phyloP scores from a whole-genome alignment of 2,888 invertebrate species.

The Brassicogethes aeneus region DNA sequence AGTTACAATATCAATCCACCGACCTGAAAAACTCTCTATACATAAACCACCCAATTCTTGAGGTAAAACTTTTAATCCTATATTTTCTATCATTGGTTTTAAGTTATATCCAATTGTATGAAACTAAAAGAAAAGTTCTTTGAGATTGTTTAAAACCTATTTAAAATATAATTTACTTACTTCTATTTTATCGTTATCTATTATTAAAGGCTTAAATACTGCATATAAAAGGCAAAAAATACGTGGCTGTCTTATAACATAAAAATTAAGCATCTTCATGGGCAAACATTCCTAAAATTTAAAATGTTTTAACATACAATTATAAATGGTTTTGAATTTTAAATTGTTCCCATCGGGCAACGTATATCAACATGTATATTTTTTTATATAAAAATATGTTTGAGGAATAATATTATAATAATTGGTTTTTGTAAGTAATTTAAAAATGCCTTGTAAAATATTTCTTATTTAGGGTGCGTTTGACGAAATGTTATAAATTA shows the following conservation, averaged over 20 bases:
- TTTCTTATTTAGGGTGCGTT: too few relatives aligned
- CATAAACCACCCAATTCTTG: slow-evolving; percentile 36
- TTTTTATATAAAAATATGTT: too few relatives aligned
- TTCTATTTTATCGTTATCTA: slow-evolving; percentile 25
- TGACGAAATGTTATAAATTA: too few relatives aligned
- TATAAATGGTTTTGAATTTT: too few relatives aligned
- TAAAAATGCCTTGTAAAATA: too few relatives aligned
- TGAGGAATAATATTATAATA: too few relatives aligned
- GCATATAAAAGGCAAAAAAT: slow-evolving; percentile 23
- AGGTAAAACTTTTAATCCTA: slow-evolving; percentile 38
- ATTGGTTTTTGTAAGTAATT: too few relatives aligned
- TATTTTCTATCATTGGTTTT: slow-evolving; percentile 34
- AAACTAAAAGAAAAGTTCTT: slow-evolving; percentile 30
- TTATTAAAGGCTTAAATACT: slow-evolving; percentile 28
- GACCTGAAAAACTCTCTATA: slow-evolving; percentile 5
- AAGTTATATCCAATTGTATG: slow-evolving; percentile 40
- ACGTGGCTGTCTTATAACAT: slow-evolving; percentile 25
- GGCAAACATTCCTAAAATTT: slow-evolving; percentile 26
- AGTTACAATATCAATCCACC: slow-evolving; percentile 16
- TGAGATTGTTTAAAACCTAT: neutral
- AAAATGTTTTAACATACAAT: slow-evolving; percentile 1
- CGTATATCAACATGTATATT: too few relatives aligned
- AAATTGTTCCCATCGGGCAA: too few relatives aligned
- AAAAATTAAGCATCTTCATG: slow-evolving; percentile 21
- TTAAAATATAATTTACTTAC: slow-evolving; percentile 25